Conservation (phyloP, 2,888 invertebrate species). For the Camptogramma bilineatum region DNA sequence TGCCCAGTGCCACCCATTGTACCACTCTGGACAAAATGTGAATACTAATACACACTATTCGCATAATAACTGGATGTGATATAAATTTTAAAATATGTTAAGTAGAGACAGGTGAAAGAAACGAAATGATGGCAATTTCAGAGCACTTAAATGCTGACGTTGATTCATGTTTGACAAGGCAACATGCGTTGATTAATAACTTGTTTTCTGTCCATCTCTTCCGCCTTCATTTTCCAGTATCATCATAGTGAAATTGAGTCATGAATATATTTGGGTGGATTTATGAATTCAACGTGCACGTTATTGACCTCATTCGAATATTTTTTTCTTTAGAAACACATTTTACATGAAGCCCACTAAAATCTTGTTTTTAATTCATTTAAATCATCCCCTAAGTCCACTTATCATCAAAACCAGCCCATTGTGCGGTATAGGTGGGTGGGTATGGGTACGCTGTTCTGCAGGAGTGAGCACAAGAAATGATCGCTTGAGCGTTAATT, state of each 20-base stretch:
- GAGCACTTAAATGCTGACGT: conserved; percentile 2
- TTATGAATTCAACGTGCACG: neutral
- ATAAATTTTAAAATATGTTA: conserved; percentile 41
- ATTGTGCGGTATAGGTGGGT: conserved; percentile 52
- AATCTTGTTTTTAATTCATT: neutral
- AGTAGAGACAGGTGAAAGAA: conserved; percentile 39
- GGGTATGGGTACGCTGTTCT: conserved; percentile 68
- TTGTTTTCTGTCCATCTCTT: neutral
- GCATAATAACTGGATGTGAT: conserved; percentile 35
- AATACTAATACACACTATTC: conserved; percentile 68
- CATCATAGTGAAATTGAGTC: neutral
- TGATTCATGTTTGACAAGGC: neutral
- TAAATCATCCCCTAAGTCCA: conserved; percentile 32
- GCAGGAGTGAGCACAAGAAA: conserved; percentile 76
- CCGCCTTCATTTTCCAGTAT: neutral
- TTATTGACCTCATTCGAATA: too few relatives aligned
- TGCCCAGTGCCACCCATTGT: conserved; percentile 70
- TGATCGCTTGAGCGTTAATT: conserved; percentile 53
- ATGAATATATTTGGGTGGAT: neutral
- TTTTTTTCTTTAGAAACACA: neutral
- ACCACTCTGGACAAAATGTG: conserved; percentile 72
- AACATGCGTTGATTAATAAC: neutral
- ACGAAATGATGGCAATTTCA: conserved; percentile 21
- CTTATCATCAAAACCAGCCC: conserved; percentile 33
- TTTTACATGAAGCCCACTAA: too few relatives aligned